These are phyloP conservation scores for Apis laboriosa DNA, from an alignment of 1,140 invertebrate genomes.

Conservation along the genomic window DNA sequence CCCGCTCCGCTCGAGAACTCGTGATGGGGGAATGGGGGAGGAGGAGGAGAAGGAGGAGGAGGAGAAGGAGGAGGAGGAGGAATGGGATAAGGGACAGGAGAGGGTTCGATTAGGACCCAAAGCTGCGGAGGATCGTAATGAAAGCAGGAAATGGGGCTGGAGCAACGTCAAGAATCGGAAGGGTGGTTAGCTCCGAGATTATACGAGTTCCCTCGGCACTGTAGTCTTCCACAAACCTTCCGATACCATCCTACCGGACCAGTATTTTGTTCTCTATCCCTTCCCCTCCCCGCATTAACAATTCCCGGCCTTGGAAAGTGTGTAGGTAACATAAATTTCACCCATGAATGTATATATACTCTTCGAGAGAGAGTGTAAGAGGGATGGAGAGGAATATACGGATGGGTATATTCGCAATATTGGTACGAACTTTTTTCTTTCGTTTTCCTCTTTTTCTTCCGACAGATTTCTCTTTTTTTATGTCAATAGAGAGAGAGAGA, in stretches of 20 bases:
- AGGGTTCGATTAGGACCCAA: constrained; percentile 42
- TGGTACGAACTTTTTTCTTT: not conserved
- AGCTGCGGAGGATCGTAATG: constrained; percentile 58
- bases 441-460: not conserved
- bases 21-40: not conserved
- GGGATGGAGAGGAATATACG: not conserved
- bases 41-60: not conserved
- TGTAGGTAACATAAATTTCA: constrained; percentile 19
- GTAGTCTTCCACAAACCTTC: constrained; percentile 30
- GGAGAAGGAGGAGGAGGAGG: too few relatives aligned
- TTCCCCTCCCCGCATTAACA: constrained; percentile 9
- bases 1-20: constrained; percentile 30
- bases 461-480: too few relatives aligned
- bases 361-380: too few relatives aligned
- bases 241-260: constrained; percentile 14
- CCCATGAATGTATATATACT: not conserved
- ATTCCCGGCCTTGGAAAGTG: not conserved
- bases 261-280: constrained; percentile 17
- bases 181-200: constrained; percentile 53
- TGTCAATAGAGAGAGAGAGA: too few relatives aligned
- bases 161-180: constrained; percentile 51
- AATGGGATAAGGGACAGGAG: constrained; percentile 10
- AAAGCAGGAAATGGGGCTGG: constrained; percentile 44
- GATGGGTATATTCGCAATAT: not conserved
- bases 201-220: constrained; percentile 36